Base-by-base conservation (phyloP, 1,140 invertebrate species). In the Bradysia coprophila region DNA sequence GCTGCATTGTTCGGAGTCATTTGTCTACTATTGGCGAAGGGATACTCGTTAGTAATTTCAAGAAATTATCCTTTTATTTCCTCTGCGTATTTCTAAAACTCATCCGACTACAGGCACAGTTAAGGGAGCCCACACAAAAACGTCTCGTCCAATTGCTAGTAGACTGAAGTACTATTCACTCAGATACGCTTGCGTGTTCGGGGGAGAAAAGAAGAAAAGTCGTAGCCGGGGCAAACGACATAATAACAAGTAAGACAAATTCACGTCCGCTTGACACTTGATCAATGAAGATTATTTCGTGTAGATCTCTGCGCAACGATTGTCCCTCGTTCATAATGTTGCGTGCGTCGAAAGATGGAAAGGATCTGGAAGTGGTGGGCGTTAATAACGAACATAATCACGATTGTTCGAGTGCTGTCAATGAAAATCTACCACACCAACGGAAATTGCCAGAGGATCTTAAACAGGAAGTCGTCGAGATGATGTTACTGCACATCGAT, bases 341-440 rank as follows among this genome's bases (percentile, higher is more conserved):
- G 28, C 50, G 64, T 38, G 64, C 64, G 11, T 63, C 61, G 3
- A 65, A 65, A 51, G 59, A 60, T 47, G 64, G 64, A 21, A 61
- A 55, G 23, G 61, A 64, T 44, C 43, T 66, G 20, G 64, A 65
- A 55, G 64, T 66, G 2, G 62, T 63, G n/a, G 62, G 59, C 46
- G 60, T 66, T 3, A 64, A 64, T 47, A 66, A 66, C 41, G 55
- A 62, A 20, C 64, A 66, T 44, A 66, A 65, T 54, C 64, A 66
- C 36, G 62, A 64, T 49, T 64, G 65, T 18, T 63, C 63, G 20
- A 56, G 58, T 56, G 61, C 64, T 46, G 45, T 63, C 11, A 63
- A 62, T 39, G 61, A 63, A 42, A 61, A 54, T 42, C 47, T 65
- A 11, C 63, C 63, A 2, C 64, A 66, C 48, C 61, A 64, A 38